phyloP scores from a whole-genome alignment of 2,888 invertebrate species.

The Ariolimax columbianus region DNA sequence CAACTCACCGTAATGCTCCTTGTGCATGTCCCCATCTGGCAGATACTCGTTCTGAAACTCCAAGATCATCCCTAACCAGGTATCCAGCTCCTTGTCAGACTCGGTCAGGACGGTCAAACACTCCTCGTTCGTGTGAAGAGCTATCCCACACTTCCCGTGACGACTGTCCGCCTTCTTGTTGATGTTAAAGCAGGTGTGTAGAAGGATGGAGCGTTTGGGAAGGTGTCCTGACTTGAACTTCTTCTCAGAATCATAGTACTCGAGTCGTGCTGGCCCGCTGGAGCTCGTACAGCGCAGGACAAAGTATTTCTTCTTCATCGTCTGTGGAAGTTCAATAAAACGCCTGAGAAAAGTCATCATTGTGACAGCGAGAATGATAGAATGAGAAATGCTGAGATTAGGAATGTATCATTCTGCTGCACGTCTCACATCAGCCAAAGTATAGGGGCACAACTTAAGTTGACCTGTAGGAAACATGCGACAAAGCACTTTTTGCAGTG shows the following conservation, averaged over 20 bases:
- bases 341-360: too few relatives aligned
- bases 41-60: slow-evolving; percentile 82
- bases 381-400: too few relatives aligned
- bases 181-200: slow-evolving; percentile 94
- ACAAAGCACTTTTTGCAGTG: too few relatives aligned
- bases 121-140: slow-evolving; percentile 92
- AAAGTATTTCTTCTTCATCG: slow-evolving; percentile 94
- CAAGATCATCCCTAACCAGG: slow-evolving; percentile 89
- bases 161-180: slow-evolving; percentile 90
- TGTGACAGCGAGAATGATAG: too few relatives aligned
- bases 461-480: too few relatives aligned
- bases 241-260: slow-evolving; percentile 95
- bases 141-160: slow-evolving; percentile 88
- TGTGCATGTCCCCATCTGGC: slow-evolving; percentile 55
- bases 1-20: slow-evolving; percentile 65
- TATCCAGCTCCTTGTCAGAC: slow-evolving; percentile 88
- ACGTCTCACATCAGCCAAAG: too few relatives aligned
- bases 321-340: slow-evolving; percentile 79
- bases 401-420: too few relatives aligned
- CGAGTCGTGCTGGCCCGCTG: slow-evolving; percentile 87
- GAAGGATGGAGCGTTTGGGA: slow-evolving; percentile 88
- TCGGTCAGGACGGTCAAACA: slow-evolving; percentile 92
- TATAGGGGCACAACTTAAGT: too few relatives aligned
- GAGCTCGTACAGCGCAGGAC: slow-evolving; percentile 88
- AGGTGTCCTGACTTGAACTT: slow-evolving; percentile 86